Evolutionary conservation across 2,113 vertebrate species (phyloP).

Genomic region (Gymnogyps californianus): DNA sequence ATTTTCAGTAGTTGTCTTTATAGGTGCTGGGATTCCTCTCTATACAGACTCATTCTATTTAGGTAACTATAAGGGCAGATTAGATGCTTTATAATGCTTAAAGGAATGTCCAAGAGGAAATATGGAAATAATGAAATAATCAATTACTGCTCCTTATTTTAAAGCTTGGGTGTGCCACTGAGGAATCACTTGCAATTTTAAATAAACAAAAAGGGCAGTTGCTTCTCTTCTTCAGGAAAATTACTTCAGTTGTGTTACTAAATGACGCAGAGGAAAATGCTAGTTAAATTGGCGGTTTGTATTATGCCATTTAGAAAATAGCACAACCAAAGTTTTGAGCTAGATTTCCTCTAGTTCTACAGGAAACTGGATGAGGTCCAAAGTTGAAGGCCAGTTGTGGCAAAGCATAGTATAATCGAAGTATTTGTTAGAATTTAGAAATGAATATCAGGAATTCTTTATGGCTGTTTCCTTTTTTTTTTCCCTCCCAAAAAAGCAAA

Average conservation of each 20-base stretch:
- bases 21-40: not conserved
- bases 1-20: not conserved
- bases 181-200: not conserved
- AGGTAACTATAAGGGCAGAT: not conserved
- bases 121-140: not conserved
- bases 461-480: not conserved
- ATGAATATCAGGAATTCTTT: not conserved
- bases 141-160: not conserved
- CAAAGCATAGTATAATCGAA: not conserved
- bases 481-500: not conserved
- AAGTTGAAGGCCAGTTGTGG: not conserved
- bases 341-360: not conserved
- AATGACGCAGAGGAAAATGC: not conserved
- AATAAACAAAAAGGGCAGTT: not conserved
- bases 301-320: not conserved
- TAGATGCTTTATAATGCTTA: not conserved
- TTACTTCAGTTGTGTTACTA: not conserved
- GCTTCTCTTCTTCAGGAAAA: not conserved
- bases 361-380: not conserved
- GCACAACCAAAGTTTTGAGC: not conserved
- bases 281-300: not conserved
- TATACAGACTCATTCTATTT: not conserved
- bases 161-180: not conserved
- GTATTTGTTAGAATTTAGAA: slow-evolving; percentile 6
- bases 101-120: not conserved